A percentile compares a stretch with the other conserved stretches of the same genome.
These are phyloP conservation scores for Mongoloraphidia duomilia DNA, from an alignment of 2,888 invertebrate genomes.

Conservation along the genomic window DNA sequence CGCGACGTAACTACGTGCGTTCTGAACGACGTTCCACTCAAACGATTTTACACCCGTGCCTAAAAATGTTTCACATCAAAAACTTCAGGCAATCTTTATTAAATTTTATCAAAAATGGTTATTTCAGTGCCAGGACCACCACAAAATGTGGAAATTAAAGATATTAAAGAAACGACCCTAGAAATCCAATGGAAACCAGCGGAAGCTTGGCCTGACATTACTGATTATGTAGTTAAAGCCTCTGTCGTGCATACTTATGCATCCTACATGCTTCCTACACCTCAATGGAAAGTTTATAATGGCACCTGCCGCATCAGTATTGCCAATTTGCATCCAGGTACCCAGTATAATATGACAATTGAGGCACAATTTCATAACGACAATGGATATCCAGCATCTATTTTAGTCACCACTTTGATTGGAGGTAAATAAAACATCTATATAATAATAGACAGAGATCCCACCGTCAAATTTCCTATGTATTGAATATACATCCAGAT, in stretches of 20 bases:
- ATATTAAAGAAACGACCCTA: constrained; percentile 47
- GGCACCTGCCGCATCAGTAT: constrained; percentile 41
- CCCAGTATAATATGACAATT: constrained; percentile 59
- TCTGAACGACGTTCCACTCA: too few species aligned
- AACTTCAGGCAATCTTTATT: too few species aligned
- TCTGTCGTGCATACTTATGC: constrained; percentile 42
- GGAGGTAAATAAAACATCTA: constrained; percentile 29
- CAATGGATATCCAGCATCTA: constrained; percentile 40
- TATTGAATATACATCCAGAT: too few species aligned
- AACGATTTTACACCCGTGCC: too few species aligned
- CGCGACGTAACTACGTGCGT: too few species aligned
- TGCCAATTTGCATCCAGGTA: constrained; percentile 55
- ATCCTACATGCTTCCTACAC: constrained; percentile 31
- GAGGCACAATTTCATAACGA: constrained; percentile 46
- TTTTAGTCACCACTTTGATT: constrained; percentile 52
- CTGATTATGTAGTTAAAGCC: constrained; percentile 40
- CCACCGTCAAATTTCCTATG: too few species aligned
- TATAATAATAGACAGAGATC: neutral
- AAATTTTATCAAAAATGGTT: neutral
- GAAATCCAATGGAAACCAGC: constrained; percentile 44
- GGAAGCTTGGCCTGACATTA: constrained; percentile 36
- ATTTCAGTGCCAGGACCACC: constrained; percentile 53
- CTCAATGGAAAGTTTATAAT: constrained; percentile 45
- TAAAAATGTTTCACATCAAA: too few species aligned
- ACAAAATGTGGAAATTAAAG: constrained; percentile 37